phyloP scores from a whole-genome alignment of 2,888 invertebrate genomes.

The Metopia argyrocephala region DNA sequence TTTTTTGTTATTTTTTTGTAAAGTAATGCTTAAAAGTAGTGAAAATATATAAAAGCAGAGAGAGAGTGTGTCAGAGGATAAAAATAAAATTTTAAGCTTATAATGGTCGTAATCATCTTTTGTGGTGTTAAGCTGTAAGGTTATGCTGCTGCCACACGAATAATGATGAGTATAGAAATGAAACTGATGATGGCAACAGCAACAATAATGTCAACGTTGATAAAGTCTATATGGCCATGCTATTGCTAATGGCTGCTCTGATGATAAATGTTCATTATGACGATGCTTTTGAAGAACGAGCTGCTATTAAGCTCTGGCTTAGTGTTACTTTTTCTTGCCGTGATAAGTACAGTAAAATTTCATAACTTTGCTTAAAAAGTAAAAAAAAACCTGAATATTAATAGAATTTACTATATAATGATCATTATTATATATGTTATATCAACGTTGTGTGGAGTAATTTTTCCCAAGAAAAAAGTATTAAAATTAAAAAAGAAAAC shows the following conservation, averaged over 20 bases:
- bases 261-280: conserved; percentile 8
- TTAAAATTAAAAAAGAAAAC: neutral
- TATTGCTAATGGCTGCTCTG: neutral
- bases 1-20: neutral
- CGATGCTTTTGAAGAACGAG: neutral
- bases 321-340: conserved; percentile 16
- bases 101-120: conserved; percentile 57
- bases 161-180: neutral
- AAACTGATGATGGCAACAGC: conserved; percentile 1
- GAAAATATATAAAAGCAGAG: neutral
- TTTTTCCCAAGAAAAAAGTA: neutral
- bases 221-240: neutral
- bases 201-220: neutral
- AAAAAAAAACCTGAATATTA: too few species aligned
- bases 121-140: conserved; percentile 55
- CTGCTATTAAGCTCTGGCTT: conserved; percentile 28
- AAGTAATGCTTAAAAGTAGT: neutral
- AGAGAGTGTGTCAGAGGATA: conserved; percentile 32
- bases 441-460: too few species aligned
- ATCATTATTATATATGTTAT: too few species aligned
- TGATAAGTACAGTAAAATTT: too few species aligned
- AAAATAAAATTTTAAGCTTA: conserved; percentile 60
- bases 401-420: too few species aligned
- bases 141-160: conserved; percentile 42
- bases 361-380: too few species aligned